phyloP scores from a whole-genome alignment of 1,140 invertebrate species.

The Phocides pigmalion region DNA sequence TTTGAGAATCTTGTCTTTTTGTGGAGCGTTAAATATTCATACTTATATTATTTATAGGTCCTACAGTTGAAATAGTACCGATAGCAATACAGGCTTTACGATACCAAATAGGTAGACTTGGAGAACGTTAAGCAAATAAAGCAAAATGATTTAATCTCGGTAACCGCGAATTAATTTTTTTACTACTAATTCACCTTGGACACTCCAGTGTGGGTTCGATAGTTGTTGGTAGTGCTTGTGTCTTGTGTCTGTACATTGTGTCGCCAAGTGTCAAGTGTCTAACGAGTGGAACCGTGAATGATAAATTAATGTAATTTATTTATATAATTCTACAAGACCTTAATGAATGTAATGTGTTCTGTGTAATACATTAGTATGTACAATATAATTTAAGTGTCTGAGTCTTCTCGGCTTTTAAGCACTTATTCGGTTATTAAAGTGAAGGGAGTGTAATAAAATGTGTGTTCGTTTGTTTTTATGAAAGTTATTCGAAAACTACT shows the following conservation, averaged over 20 bases:
- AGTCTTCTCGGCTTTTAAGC: too few relatives aligned
- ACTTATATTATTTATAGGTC: too few relatives aligned
- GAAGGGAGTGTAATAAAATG: too few relatives aligned
- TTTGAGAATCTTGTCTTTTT: too few relatives aligned
- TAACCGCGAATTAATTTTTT: slow-evolving; percentile 14
- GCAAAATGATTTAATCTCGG: slow-evolving; percentile 9
- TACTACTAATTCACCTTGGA: slow-evolving; percentile 16
- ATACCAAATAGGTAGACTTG: not conserved
- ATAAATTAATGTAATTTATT: not conserved
- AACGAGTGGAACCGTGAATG: not conserved
- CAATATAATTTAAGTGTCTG: too few relatives aligned
- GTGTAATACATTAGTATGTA: too few relatives aligned
- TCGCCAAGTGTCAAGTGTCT: slow-evolving; percentile 1
- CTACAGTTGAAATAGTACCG: too few relatives aligned
- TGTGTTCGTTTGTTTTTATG: too few relatives aligned
- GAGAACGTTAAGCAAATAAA: not conserved
- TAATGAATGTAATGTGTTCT: too few relatives aligned
- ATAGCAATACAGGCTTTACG: not conserved
- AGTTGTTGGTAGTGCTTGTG: slow-evolving; percentile 7
- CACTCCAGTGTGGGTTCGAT: not conserved
- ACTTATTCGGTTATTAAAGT: too few relatives aligned
- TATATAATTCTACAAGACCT: not conserved
- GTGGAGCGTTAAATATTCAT: too few relatives aligned
- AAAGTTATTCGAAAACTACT: too few relatives aligned
- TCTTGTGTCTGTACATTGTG: not conserved